Evolutionary conservation across 1,140 invertebrate species (phyloP).

Genomic region (Drosophila saltans): DNA sequence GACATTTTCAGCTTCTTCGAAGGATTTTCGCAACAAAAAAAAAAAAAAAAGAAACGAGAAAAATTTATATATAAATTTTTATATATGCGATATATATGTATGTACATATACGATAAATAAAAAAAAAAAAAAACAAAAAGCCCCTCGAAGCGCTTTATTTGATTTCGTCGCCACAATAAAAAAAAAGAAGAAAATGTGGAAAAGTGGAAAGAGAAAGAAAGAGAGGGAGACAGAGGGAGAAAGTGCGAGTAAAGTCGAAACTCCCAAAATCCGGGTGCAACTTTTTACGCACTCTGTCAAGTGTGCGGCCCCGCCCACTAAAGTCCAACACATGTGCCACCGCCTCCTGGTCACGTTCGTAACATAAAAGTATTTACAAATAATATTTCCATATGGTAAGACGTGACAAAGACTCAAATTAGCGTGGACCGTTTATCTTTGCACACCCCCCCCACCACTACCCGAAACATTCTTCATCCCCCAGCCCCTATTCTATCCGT

Average conservation of each 20-base stretch:
- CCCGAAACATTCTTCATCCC: slow-evolving; percentile 3
- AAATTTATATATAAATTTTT: slow-evolving; percentile 69
- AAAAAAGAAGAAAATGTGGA: slow-evolving; percentile 17
- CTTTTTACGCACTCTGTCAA: slow-evolving; percentile 44
- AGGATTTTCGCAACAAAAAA: slow-evolving; percentile 60
- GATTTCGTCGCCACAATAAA: slow-evolving; percentile 81
- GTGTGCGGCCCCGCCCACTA: slow-evolving; percentile 30
- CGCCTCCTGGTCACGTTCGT: slow-evolving; percentile 76
- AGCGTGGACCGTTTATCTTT: slow-evolving; percentile 76
- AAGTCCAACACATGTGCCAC: slow-evolving; percentile 46
- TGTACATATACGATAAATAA: slow-evolving; percentile 8
- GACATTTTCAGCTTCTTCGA: slow-evolving; percentile 74
- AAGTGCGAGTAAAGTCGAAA: slow-evolving; percentile 22
- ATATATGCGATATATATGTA: slow-evolving; percentile 43
- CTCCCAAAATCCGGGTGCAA: slow-evolving; percentile 22
- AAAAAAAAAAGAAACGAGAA: background rate
- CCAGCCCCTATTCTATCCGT: background rate
- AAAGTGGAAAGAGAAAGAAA: background rate
- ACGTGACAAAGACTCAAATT: slow-evolving; percentile 83
- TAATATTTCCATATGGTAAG: slow-evolving; percentile 83
- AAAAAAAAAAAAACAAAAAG: slow-evolving; percentile 29
- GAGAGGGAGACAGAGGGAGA: background rate
- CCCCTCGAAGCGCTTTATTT: slow-evolving; percentile 71
- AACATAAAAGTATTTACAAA: slow-evolving; percentile 83
- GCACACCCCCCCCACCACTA: background rate